A percentile compares a stretch with the other conserved stretches of the same genome.
Conservation (phyloP, 2,888 invertebrate species). For the Chymomyza amoena region DNA sequence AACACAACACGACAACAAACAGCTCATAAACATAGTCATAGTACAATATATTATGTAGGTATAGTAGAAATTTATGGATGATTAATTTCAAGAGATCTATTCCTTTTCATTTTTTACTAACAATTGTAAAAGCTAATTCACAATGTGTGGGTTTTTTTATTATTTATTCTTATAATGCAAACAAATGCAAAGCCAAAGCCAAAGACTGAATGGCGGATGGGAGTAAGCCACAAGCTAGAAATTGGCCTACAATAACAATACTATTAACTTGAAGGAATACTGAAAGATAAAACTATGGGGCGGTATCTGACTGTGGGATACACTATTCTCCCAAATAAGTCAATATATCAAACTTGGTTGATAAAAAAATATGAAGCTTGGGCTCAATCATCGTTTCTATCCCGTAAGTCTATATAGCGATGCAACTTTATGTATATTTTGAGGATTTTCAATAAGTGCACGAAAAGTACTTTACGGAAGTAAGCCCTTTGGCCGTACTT, state of each 20-base stretch:
- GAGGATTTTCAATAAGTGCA: no score
- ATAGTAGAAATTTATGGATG: background rate
- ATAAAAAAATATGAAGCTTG: no score
- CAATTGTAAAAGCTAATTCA: constrained; percentile 36
- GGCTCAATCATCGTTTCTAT: no score
- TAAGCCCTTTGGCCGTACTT: no score
- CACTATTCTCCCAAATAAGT: no score
- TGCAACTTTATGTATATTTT: no score
- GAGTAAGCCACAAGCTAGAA: constrained; percentile 25
- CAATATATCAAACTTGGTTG: no score
- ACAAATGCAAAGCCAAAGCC: constrained; percentile 14
- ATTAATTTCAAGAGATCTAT: background rate
- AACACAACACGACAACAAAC: background rate
- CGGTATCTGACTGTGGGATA: no score
- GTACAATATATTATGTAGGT: no score
- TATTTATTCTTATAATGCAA: constrained; percentile 15
- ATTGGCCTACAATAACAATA: constrained; percentile 62
- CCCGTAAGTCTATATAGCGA: no score
- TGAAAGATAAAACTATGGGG: background rate
- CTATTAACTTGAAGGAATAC: constrained; percentile 55
- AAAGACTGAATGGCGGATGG: constrained; percentile 14
- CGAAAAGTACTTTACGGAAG: no score
- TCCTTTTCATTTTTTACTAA: background rate
- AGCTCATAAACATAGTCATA: constrained; percentile 33
- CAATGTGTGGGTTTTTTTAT: constrained; percentile 1